These are phyloP conservation scores for Ochotona princeps DNA, from an alignment of 2,113 vertebrate genomes.

Conservation along the genomic window DNA sequence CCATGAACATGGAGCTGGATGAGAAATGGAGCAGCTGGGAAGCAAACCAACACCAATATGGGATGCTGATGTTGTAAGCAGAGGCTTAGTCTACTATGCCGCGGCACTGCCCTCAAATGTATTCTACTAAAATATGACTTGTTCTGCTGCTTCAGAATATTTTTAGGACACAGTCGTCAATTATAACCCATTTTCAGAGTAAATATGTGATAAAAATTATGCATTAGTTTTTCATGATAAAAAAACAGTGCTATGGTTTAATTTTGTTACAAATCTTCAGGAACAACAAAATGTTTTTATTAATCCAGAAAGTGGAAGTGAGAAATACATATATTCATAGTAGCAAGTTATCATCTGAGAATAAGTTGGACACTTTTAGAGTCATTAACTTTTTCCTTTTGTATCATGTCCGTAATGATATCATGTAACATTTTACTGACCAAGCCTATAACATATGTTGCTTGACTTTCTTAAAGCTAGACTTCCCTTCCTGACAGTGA, in stretches of 20 bases:
- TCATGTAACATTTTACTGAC: neutral
- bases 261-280: slow-evolving; percentile 42
- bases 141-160: neutral
- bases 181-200: neutral
- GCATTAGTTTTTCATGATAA: neutral
- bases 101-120: too few relatives aligned
- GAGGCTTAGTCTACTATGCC: too few relatives aligned
- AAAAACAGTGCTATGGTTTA: neutral
- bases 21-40: too few relatives aligned
- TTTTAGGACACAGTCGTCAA: neutral
- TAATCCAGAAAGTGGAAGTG: neutral
- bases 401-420: neutral
- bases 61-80: too few relatives aligned
- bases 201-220: neutral
- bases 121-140: neutral
- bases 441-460: neutral
- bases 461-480: neutral
- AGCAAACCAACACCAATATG: too few relatives aligned
- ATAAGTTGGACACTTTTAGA: neutral
- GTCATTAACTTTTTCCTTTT: neutral
- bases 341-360: neutral
- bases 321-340: neutral
- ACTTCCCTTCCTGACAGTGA: neutral
- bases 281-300: slow-evolving; percentile 8
- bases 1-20: too few relatives aligned